Percentiles rank a stretch among this genome's conserved stretches.
Evolutionary conservation across 1,140 invertebrate genomes (phyloP).

Genomic region (Magallana angulata): DNA sequence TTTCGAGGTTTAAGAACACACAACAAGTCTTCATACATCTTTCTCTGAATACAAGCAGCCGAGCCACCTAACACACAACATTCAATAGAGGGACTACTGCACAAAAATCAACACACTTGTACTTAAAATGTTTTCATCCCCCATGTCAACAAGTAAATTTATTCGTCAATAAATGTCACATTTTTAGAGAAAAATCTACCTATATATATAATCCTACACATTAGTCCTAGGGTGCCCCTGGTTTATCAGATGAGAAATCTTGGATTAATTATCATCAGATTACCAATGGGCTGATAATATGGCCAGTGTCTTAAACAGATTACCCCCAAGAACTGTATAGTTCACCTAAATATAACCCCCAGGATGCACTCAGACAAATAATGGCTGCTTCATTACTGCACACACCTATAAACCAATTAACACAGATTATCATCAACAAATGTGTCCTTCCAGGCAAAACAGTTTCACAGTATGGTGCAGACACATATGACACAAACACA

Average conservation of each 20-base stretch:
- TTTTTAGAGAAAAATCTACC: neutral
- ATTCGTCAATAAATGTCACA: conserved; percentile 35
- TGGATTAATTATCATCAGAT: conserved; percentile 18
- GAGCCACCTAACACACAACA: neutral
- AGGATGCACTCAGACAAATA: conserved; percentile 13
- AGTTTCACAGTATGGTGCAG: neutral
- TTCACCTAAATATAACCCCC: neutral
- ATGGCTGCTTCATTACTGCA: conserved; percentile 1
- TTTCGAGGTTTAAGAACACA: conserved; percentile 1
- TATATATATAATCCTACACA: conserved; percentile 6
- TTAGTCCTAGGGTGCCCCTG: neutral
- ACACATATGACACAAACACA: conserved; percentile 2
- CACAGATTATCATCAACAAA: conserved; percentile 7
- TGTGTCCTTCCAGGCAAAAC: conserved; percentile 10
- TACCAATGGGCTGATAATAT: neutral
- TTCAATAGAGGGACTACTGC: neutral
- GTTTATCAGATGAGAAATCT: conserved; percentile 26
- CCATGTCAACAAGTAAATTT: conserved; percentile 32
- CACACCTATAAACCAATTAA: conserved; percentile 15
- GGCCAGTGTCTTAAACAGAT: neutral
- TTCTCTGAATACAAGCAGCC: neutral
- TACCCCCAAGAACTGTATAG: neutral
- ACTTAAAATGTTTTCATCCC: neutral
- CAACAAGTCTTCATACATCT: conserved; percentile 19
- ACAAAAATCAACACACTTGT: neutral